Percentiles rank a stretch among this genome's conserved stretches.
Evolutionary conservation across 2,888 invertebrate species (phyloP).

Genomic region (Zootermopsis nevadensis): DNA sequence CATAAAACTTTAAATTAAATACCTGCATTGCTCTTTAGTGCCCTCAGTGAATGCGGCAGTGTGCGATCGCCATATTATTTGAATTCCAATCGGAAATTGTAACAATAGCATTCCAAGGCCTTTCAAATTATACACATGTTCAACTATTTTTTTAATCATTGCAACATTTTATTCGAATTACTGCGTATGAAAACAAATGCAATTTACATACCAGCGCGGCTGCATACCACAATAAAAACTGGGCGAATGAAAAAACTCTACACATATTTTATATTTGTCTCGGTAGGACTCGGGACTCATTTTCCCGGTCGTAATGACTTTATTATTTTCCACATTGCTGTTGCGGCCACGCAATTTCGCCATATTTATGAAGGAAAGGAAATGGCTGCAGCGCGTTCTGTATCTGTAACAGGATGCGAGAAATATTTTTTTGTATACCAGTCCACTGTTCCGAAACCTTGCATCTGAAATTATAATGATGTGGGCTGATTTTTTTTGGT

Average conservation of each 20-base stretch:
- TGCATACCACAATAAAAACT: background rate
- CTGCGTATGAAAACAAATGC: background rate
- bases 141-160: background rate
- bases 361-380: background rate
- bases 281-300: background rate
- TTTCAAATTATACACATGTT: background rate
- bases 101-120: background rate
- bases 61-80: background rate
- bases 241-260: background rate
- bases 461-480: no score
- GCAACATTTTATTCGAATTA: background rate
- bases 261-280: background rate
- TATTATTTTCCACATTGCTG: background rate
- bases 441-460: no score
- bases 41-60: background rate
- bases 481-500: no score
- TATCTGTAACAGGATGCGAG: background rate
- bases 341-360: background rate
- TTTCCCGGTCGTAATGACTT: slow-evolving; percentile 10
- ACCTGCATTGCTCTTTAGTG: no score
- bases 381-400: background rate
- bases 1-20: no score
- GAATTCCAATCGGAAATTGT: background rate
- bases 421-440: background rate
- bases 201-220: background rate